Conservation (phyloP, 2,797 vertebrate genomes). For the Bradypus variegatus region DNA sequence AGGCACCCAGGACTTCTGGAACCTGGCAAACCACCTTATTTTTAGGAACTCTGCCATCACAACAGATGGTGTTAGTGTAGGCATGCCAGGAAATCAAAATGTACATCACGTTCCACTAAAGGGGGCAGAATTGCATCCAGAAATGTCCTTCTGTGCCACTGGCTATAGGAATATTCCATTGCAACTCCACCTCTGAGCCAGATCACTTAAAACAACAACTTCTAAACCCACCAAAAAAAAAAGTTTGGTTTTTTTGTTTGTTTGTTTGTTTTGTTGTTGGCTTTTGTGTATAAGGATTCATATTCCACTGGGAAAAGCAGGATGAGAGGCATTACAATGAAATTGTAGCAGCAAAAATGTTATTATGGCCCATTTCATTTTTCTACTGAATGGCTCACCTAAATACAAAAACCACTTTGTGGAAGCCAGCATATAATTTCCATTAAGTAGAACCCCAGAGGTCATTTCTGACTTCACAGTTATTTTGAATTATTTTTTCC, state of each 20-base stretch:
- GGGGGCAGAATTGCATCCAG: slow-evolving; percentile 71
- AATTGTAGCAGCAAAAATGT: slow-evolving; percentile 50
- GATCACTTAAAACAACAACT: slow-evolving; percentile 24
- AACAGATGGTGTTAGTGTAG: slow-evolving; percentile 72
- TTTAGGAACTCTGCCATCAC: slow-evolving; percentile 69
- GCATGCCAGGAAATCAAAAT: slow-evolving; percentile 74
- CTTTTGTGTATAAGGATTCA: neutral
- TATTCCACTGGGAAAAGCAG: neutral
- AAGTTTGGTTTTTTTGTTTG: neutral
- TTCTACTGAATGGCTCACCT: slow-evolving; percentile 54
- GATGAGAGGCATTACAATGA: neutral
- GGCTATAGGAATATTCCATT: slow-evolving; percentile 68
- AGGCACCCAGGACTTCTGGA: slow-evolving; percentile 68
- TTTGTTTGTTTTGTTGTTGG: neutral
- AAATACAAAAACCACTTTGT: slow-evolving; percentile 55
- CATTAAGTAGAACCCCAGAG: slow-evolving; percentile 55
- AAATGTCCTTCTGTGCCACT: slow-evolving; percentile 67
- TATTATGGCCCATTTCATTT: slow-evolving; percentile 42
- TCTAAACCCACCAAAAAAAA: neutral
- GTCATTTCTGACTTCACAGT: slow-evolving; percentile 51
- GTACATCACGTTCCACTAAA: slow-evolving; percentile 74
- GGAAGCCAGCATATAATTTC: slow-evolving; percentile 56
- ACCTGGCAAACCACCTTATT: slow-evolving; percentile 52
- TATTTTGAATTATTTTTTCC: slow-evolving; percentile 38
- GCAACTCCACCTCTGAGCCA: slow-evolving; percentile 35